Conservation (phyloP, 92 coral and sea anemone species). For the Epizoanthus fatuus region DNA sequence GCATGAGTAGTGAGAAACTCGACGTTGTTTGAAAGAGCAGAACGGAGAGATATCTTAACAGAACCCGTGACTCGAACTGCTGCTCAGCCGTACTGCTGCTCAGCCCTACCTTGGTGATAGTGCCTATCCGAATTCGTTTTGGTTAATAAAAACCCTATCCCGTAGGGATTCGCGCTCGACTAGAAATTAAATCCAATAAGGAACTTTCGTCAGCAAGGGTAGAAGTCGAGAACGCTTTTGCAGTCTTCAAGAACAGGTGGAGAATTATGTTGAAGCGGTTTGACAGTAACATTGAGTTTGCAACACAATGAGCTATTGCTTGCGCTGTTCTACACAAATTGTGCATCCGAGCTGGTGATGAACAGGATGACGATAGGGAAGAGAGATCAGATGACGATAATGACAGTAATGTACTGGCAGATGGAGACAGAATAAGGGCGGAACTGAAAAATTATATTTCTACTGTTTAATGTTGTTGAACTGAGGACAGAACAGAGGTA, state of each 20-base stretch:
- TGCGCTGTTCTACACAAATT: constrained; percentile 13
- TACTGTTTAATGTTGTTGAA: too few relatives aligned
- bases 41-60: constrained; percentile 28
- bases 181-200: too few relatives aligned
- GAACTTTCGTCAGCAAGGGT: too few relatives aligned
- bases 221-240: constrained; percentile 4
- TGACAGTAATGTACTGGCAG: too few relatives aligned
- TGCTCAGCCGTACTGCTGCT: too few relatives aligned
- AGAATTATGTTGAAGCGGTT: constrained; percentile 6
- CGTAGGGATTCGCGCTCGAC: too few relatives aligned
- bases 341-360: background rate
- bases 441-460: too few relatives aligned
- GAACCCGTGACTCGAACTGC: constrained; percentile 12
- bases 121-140: too few relatives aligned
- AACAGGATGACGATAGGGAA: constrained; percentile 8
- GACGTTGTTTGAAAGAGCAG: constrained; percentile 48
- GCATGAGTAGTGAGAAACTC: constrained; percentile 25
- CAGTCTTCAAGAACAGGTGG: constrained; percentile 5
- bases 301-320: background rate
- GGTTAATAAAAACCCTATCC: too few relatives aligned
- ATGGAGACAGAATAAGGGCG: too few relatives aligned
- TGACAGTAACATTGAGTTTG: constrained; percentile 10
- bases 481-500: too few relatives aligned
- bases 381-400: background rate
- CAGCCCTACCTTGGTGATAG: too few relatives aligned